Percentiles rank a stretch among this genome's conserved stretches.
These are phyloP conservation scores for Strigops habroptila DNA, from an alignment of 2,113 vertebrate genomes.

Conservation along the genomic window DNA sequence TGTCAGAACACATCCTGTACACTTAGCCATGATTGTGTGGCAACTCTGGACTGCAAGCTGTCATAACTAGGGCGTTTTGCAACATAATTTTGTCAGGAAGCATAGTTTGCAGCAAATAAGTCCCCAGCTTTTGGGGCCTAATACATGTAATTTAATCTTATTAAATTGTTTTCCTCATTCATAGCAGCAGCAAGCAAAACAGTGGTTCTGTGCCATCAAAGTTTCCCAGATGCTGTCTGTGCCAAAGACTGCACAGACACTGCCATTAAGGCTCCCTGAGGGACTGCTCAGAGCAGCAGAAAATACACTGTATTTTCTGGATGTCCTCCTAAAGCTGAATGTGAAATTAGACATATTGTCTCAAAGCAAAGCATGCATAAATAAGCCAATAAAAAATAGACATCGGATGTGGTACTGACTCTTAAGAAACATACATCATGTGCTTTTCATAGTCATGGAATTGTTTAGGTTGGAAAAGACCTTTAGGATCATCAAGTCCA, in stretches of 20 bases:
- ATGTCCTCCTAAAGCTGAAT: slow-evolving; percentile 39
- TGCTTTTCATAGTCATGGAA: neutral
- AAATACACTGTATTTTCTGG: neutral
- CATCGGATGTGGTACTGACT: neutral
- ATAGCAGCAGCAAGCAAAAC: neutral
- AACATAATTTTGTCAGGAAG: slow-evolving; percentile 17
- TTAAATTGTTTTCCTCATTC: slow-evolving; percentile 43
- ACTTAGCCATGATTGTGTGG: neutral
- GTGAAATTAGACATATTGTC: slow-evolving; percentile 27
- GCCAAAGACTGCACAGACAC: neutral
- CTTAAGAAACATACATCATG: neutral
- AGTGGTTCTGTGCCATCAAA: slow-evolving; percentile 8
- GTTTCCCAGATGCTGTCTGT: neutral
- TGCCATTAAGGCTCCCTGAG: slow-evolving; percentile 33
- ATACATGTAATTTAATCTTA: slow-evolving; percentile 17
- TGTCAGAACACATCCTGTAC: neutral
- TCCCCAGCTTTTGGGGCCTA: neutral
- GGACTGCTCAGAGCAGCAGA: slow-evolving; percentile 27
- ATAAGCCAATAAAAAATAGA: slow-evolving; percentile 35
- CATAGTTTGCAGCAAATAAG: neutral
- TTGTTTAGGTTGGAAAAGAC: neutral
- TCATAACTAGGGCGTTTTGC: slow-evolving; percentile 6
- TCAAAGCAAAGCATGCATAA: slow-evolving; percentile 1
- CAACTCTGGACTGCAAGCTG: neutral
- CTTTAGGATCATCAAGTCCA: neutral